Conservation (phyloP, 2,113 vertebrate genomes). For the Burhinus oedicnemus region DNA sequence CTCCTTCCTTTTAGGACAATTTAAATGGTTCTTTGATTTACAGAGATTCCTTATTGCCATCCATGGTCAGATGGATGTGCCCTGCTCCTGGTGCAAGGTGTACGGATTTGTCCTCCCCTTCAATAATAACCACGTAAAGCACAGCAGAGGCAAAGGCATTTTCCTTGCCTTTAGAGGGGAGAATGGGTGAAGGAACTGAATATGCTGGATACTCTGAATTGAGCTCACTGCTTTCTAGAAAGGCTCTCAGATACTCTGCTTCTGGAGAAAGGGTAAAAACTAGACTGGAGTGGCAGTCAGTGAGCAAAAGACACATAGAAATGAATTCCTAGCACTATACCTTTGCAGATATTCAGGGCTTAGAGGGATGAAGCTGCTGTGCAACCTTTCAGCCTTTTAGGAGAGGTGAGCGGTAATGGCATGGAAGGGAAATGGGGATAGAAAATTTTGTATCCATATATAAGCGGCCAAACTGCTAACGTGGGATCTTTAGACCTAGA, state of each 20-base stretch:
- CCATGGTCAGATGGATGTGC: fast-evolving
- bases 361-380: not conserved
- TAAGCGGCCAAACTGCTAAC: not conserved
- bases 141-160: not conserved
- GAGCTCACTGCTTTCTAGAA: not conserved
- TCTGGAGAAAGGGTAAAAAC: not conserved
- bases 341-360: not conserved
- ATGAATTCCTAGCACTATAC: not conserved
- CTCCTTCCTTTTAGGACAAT: not conserved
- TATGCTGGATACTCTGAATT: not conserved
- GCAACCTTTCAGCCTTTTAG: not conserved
- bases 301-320: not conserved
- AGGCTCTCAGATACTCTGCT: not conserved
- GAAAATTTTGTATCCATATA: not conserved
- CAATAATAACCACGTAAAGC: fast-evolving
- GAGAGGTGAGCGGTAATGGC: not conserved
- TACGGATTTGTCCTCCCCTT: not conserved
- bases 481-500: not conserved
- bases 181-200: not conserved
- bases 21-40: not conserved
- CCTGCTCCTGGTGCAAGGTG: not conserved
- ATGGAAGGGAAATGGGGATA: not conserved
- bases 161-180: not conserved
- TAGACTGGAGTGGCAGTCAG: not conserved
- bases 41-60: not conserved